These are phyloP conservation scores for Ceryle rudis DNA, from an alignment of 2,797 vertebrate species.

Conservation along the genomic window DNA sequence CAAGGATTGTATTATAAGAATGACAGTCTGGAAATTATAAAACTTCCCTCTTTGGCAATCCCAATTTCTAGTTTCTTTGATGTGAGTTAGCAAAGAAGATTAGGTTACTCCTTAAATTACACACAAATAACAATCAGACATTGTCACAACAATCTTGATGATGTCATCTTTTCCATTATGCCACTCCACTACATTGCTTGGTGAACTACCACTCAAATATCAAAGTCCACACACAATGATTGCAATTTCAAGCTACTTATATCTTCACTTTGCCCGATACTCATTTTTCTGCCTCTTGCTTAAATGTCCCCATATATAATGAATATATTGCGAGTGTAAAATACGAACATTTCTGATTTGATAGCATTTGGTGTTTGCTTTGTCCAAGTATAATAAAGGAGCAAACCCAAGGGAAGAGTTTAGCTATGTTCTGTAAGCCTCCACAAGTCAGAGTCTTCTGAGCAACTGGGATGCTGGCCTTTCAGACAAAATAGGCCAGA, in stretches of 20 bases:
- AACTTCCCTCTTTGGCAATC: conserved; percentile 3
- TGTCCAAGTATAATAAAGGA: background rate
- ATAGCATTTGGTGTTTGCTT: background rate
- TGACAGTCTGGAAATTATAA: conserved; percentile 22
- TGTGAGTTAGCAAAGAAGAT: conserved; percentile 35
- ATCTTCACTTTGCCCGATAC: background rate
- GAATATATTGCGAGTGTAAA: background rate
- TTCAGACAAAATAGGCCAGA: background rate
- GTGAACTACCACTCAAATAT: background rate
- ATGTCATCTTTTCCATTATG: conserved; percentile 26
- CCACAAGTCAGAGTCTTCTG: background rate
- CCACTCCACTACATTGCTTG: background rate
- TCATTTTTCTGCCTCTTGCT: background rate
- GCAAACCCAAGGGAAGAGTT: background rate
- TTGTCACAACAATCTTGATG: conserved; percentile 35
- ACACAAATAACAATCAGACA: conserved; percentile 46
- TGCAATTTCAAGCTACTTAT: background rate
- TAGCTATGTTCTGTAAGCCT: background rate
- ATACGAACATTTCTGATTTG: background rate
- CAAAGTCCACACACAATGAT: background rate
- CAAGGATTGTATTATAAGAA: background rate
- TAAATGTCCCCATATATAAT: background rate
- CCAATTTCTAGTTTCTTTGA: conserved; percentile 24
- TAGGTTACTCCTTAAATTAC: conserved; percentile 45
- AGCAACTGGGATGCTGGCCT: background rate